These are phyloP conservation scores for Gymnobelideus leadbeateri DNA, from an alignment of 2,113 vertebrate species.

Conservation along the genomic window DNA sequence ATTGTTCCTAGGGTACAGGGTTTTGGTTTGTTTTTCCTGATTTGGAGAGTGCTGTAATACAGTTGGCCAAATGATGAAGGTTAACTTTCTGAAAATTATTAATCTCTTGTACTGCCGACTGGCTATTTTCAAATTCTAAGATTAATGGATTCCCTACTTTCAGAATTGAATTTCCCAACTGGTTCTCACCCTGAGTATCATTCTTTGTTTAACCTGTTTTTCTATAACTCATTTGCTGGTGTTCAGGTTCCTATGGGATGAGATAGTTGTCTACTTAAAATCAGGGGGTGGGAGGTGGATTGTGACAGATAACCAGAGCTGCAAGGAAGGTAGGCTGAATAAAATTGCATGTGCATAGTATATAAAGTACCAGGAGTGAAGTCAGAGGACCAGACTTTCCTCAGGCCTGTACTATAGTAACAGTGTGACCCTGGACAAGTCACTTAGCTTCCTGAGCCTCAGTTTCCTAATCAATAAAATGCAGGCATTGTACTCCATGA, in stretches of 20 bases:
- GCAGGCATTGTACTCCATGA: neutral
- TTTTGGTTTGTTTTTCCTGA: neutral
- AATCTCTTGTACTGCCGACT: conserved; percentile 17
- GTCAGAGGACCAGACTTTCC: neutral
- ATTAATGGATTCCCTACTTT: conserved; percentile 47
- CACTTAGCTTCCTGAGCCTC: neutral
- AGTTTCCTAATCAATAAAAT: neutral
- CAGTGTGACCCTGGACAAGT: neutral
- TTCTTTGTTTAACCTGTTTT: neutral
- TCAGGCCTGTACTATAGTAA: neutral
- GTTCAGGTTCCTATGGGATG: neutral
- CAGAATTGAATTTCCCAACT: conserved; percentile 51
- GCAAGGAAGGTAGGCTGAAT: neutral
- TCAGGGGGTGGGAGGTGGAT: neutral
- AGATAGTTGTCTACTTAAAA: neutral
- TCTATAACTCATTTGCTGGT: neutral
- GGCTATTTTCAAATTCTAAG: conserved; percentile 25
- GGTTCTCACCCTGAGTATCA: neutral
- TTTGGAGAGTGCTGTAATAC: neutral
- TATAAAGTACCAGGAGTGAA: neutral
- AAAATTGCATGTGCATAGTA: neutral
- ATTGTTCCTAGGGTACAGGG: neutral
- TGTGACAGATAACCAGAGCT: neutral
- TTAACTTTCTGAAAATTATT: conserved; percentile 52
- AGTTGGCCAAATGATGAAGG: neutral